Evolutionary conservation across 1,140 invertebrate species (phyloP).

Genomic region (honey bee (Apis mellifera)): Amel_HAv3.1 CM009941.2:14363001-14363500

Average conservation of each 20-base stretch:
- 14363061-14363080: background rate
- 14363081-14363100: background rate
- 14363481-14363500: background rate
- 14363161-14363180: background rate
- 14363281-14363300: constrained; percentile 17
- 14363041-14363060: constrained; percentile 1
- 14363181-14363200: background rate
- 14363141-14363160: background rate
- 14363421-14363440: background rate
- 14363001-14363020: background rate
- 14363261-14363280: constrained; percentile 27
- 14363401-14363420: background rate
- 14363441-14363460: background rate
- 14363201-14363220: background rate
- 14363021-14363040: background rate
- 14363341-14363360: background rate
- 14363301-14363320: constrained; percentile 37
- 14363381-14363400: background rate
- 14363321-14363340: background rate
- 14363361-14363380: background rate
- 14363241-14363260: constrained; percentile 34
- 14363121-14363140: background rate
- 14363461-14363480: background rate
- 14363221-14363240: constrained; percentile 30
- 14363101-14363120: background rate